These are phyloP conservation scores for Heteropelma amictum DNA, from an alignment of 2,888 invertebrate genomes.

Conservation along the genomic window DNA sequence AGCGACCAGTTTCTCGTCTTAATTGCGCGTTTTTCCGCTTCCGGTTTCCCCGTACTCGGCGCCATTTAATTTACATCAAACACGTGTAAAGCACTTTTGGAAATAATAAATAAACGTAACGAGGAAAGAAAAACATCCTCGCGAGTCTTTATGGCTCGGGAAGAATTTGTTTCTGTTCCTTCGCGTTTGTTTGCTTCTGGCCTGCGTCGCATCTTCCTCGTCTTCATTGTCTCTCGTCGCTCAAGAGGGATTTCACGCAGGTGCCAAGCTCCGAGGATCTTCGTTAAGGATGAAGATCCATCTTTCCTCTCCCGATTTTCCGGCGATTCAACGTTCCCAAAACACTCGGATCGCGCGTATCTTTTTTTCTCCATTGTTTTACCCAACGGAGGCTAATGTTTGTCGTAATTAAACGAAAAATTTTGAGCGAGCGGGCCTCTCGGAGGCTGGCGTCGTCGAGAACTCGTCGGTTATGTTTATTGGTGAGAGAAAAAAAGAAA, in stretches of 20 bases:
- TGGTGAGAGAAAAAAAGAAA: background rate
- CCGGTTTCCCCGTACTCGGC: conserved; percentile 59
- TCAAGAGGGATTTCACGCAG: conserved; percentile 18
- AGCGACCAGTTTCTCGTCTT: conserved; percentile 66
- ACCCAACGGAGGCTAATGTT: background rate
- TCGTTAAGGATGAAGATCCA: conserved; percentile 20
- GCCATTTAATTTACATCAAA: conserved; percentile 62
- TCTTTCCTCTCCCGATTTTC: conserved; percentile 16
- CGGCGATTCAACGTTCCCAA: background rate
- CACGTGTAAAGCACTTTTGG: conserved; percentile 55
- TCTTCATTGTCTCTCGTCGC: background rate
- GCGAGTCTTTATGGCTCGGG: no score
- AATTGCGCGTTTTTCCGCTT: conserved; percentile 59
- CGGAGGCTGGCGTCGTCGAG: no score
- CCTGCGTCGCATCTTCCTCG: conserved; percentile 9
- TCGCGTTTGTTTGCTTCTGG: conserved; percentile 18
- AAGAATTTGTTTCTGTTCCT: conserved; percentile 32
- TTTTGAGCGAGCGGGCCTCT: conserved; percentile 19
- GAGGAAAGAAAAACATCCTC: no score
- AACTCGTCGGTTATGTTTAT: no score
- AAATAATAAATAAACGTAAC: background rate
- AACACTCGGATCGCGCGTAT: no score
- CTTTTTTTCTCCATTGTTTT: conserved; percentile 8
- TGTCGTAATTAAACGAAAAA: background rate
- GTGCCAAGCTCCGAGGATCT: conserved; percentile 37